These are phyloP conservation scores for Epinephelus cyanopodus DNA, from an alignment of 2,113 vertebrate genomes.

Conservation along the genomic window DNA sequence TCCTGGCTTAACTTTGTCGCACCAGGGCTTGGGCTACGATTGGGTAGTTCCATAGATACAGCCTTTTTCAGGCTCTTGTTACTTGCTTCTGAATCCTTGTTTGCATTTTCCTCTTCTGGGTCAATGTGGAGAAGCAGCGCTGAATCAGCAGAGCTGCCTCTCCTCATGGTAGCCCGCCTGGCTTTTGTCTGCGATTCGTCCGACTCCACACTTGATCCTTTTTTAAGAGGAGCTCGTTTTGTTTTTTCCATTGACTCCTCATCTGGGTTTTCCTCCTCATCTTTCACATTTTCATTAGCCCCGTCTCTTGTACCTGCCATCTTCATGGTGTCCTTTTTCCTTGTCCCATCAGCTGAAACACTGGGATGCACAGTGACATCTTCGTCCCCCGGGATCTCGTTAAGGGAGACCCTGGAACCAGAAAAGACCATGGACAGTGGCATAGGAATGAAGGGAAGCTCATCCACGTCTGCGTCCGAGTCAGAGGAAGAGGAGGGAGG, in stretches of 20 bases:
- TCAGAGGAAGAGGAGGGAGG: slow-evolving; percentile 93
- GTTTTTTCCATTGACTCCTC: slow-evolving; percentile 71
- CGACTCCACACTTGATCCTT: slow-evolving; percentile 83
- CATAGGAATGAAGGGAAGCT: slow-evolving; percentile 94
- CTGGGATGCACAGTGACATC: slow-evolving; percentile 64
- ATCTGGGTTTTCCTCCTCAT: slow-evolving; percentile 73
- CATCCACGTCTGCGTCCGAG: slow-evolving; percentile 94
- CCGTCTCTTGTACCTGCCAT: slow-evolving; percentile 6
- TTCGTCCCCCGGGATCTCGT: slow-evolving; percentile 92
- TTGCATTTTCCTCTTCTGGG: slow-evolving; percentile 56
- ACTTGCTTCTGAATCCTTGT: slow-evolving; percentile 39
- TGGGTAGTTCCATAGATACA: slow-evolving; percentile 90
- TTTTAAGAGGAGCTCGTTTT: slow-evolving; percentile 77
- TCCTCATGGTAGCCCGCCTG: slow-evolving; percentile 87
- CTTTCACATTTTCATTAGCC: slow-evolving; percentile 43
- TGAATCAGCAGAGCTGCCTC: slow-evolving; percentile 93
- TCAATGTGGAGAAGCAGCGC: slow-evolving; percentile 87
- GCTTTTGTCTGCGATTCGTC: slow-evolving; percentile 73
- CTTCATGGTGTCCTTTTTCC: slow-evolving; percentile 38
- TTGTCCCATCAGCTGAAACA: slow-evolving; percentile 58
- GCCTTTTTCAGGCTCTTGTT: slow-evolving; percentile 87
- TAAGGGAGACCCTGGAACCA: slow-evolving; percentile 92
- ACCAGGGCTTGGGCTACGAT: slow-evolving; percentile 87
- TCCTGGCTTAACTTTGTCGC: slow-evolving; percentile 87
- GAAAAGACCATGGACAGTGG: slow-evolving; percentile 93